Base-by-base conservation (phyloP, 2,797 vertebrate genomes). In the Hydrocynus forskahlii region DNA sequence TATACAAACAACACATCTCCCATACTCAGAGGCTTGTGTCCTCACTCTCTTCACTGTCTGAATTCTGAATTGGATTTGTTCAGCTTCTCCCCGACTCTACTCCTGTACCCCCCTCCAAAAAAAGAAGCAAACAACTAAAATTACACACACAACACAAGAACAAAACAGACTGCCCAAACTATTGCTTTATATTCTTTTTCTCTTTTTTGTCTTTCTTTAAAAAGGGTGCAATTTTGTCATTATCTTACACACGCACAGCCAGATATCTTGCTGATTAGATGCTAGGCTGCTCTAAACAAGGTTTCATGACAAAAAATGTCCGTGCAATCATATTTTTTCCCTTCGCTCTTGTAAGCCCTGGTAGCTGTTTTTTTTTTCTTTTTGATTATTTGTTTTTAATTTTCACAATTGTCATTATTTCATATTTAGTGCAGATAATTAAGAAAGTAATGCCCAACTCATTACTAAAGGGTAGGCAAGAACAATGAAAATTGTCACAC, bases 361-460 rank as follows among this genome's bases (percentile, higher is more conserved):
- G 95, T 97, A 96, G 96, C 95, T 93, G 94, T 91, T 93, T 93
- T 71, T 40, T 64, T 64, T 66, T 40, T 29, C n/a, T 75, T 62
- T 76, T 68, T 75, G 72, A 92, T 93, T 89, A 40, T 76, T 64
- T 75, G 68, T 79, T 84, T 85, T 79, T 86, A 90, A 86, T 90
- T 89, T 87, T 89, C 84, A 87, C 79, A 89, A 87, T 88, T 89
- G 86, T 89, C 86, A 87, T 92, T 91, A 84, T 91, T 91, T 68
- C 91, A 79, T 86, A 91, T 92, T 96, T 98, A 98, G 97, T 98
- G 97, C 97, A 99, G 96, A 97, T 96, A 96, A 96, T 96, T 96
- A 95, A 95, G 95, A 94, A 96, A 95, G 95, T 97, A 97, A 98
- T 97, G 97, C 96, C 96, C 97, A 96, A 95, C 96, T 96, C 95